Conservation (phyloP, 2,797 vertebrate species). For the Oreochromis grahami region DNA sequence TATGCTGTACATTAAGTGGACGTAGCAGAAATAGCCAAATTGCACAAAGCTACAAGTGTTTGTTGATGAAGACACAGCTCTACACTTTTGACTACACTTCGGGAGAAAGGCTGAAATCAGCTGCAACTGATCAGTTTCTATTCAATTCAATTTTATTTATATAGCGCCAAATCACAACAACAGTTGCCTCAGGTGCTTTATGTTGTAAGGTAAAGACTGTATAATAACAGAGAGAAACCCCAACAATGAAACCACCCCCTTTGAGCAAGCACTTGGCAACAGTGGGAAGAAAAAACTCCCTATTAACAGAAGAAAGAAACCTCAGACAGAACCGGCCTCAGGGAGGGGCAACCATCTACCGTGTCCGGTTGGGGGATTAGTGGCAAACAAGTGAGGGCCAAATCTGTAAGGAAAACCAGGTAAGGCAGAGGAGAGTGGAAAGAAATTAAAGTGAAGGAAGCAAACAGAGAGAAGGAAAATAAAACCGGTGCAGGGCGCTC, state of each 20-base stretch:
- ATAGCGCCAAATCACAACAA: background rate
- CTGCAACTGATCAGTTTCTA: background rate
- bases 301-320: background rate
- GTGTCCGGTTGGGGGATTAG: background rate
- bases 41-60: background rate
- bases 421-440: background rate
- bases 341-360: background rate
- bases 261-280: background rate
- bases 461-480: background rate
- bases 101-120: background rate
- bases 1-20: slow-evolving; percentile 17
- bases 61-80: background rate
- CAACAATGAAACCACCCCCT: background rate
- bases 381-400: background rate
- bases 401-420: background rate
- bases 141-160: background rate
- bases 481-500: background rate
- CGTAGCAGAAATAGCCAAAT: background rate
- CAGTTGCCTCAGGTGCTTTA: background rate
- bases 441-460: background rate
- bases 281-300: background rate
- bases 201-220: background rate
- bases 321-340: background rate
- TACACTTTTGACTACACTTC: background rate
- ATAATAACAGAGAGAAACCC: background rate